These are phyloP conservation scores for Sebastes flavidus DNA, from an alignment of 2,797 vertebrate genomes.

Conservation along the genomic window DNA sequence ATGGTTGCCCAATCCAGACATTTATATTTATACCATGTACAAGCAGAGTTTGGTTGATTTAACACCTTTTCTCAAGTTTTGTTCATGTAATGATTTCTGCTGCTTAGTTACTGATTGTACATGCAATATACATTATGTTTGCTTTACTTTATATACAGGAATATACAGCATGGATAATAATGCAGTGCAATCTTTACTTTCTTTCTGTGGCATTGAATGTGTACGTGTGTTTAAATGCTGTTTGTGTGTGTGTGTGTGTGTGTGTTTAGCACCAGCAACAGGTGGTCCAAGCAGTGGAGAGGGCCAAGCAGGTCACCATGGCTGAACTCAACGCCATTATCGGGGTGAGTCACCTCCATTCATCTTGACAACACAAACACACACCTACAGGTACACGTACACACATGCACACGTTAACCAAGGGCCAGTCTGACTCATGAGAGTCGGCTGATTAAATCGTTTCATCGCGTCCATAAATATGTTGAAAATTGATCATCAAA, in stretches of 20 bases:
- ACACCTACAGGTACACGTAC: not conserved
- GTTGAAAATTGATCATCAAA: not conserved
- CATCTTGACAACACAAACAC: constrained; percentile 13
- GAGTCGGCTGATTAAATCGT: not conserved
- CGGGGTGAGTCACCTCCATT: constrained; percentile 86
- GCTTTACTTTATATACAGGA: not conserved
- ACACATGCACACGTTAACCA: not conserved
- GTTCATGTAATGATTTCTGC: not conserved
- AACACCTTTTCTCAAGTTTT: not conserved
- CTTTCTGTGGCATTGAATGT: not conserved
- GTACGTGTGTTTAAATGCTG: constrained; percentile 16
- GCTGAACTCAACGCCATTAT: constrained; percentile 95
- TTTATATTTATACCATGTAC: constrained; percentile 20
- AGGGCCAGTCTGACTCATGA: not conserved
- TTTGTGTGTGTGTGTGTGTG: constrained; percentile 40
- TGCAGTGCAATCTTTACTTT: not conserved
- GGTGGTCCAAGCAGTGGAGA: constrained; percentile 83
- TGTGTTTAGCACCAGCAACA: constrained; percentile 77
- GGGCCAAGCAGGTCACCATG: constrained; percentile 97
- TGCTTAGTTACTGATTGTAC: not conserved
- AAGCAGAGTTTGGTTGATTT: not conserved
- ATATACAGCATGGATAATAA: not conserved
- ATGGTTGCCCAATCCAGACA: constrained; percentile 2
- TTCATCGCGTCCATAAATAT: not conserved
- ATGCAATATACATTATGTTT: not conserved